A percentile compares a stretch with the other conserved stretches of the same genome.
These are phyloP conservation scores for Periplaneta americana DNA, from an alignment of 1,140 invertebrate species.

Conservation along the genomic window DNA sequence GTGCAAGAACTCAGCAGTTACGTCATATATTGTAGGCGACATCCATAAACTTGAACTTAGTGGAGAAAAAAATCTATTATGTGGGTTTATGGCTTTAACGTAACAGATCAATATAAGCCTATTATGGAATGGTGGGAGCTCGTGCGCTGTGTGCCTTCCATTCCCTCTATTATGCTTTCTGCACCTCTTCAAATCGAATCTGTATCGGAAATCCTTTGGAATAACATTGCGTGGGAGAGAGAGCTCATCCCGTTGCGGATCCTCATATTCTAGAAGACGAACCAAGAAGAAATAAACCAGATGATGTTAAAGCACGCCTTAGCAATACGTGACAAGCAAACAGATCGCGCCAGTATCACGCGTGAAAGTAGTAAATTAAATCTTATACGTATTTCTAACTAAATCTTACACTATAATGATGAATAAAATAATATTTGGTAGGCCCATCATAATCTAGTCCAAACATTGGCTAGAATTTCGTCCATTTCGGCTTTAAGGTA, in stretches of 20 bases:
- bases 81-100: neutral
- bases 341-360: too few species aligned
- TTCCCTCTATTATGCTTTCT: neutral
- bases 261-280: too few species aligned
- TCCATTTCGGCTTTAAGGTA: too few species aligned
- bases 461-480: too few species aligned
- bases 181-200: neutral
- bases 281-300: neutral
- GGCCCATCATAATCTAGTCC: too few species aligned
- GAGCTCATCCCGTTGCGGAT: neutral
- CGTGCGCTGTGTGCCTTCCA: neutral
- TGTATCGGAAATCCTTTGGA: neutral
- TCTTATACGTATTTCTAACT: too few species aligned
- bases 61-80: neutral
- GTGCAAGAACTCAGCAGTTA: too few species aligned
- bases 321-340: neutral
- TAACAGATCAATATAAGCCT: neutral
- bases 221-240: neutral
- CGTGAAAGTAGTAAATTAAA: too few species aligned
- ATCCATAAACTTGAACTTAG: neutral
- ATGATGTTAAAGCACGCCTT: neutral
- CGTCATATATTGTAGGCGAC: too few species aligned
- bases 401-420: too few species aligned
- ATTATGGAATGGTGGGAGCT: neutral
- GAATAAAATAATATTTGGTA: too few species aligned